Evolutionary conservation across 2,888 invertebrate species (phyloP).

Genomic region (Netelia virgata): DNA sequence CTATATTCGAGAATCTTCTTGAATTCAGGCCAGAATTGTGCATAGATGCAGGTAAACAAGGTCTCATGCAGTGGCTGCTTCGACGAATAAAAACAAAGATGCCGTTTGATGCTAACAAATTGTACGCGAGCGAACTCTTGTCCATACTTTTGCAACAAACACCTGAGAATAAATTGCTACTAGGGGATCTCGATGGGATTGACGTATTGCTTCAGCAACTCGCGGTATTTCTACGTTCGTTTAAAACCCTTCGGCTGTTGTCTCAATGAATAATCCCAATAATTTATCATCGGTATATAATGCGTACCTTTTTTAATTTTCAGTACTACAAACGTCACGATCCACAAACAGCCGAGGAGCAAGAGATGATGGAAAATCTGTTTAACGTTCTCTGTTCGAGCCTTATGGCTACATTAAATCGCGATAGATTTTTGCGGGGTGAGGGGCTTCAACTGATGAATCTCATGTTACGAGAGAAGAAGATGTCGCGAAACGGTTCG

Average conservation of each 20-base stretch:
- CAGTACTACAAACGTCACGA: conserved; percentile 97
- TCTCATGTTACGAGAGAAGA: conserved; percentile 98
- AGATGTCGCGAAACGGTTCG: conserved; percentile 97
- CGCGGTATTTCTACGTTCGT: conserved; percentile 88
- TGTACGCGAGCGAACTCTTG: conserved; percentile 98
- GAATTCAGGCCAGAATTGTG: conserved; percentile 95
- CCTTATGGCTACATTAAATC: conserved; percentile 94
- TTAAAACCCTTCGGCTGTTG: no score
- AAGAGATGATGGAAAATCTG: conserved; percentile 99
- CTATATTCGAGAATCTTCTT: conserved; percentile 97
- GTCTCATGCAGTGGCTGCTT: conserved; percentile 96
- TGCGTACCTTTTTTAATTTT: conserved; percentile 40
- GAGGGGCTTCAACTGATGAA: conserved; percentile 99
- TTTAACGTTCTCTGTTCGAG: conserved; percentile 98
- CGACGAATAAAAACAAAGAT: conserved; percentile 95
- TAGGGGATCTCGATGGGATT: conserved; percentile 98
- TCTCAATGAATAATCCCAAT: no score
- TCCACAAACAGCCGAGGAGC: conserved; percentile 95
- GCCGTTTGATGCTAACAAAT: conserved; percentile 97
- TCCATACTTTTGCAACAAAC: conserved; percentile 97
- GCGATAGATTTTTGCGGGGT: conserved; percentile 96
- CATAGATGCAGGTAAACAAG: conserved; percentile 94
- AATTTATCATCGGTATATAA: no score
- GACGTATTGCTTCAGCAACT: conserved; percentile 98
- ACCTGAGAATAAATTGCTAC: conserved; percentile 91